Percentiles rank a stretch among this genome's conserved stretches.
phyloP scores from a whole-genome alignment of 1,140 invertebrate species.

The Saccostrea glomerata region DNA sequence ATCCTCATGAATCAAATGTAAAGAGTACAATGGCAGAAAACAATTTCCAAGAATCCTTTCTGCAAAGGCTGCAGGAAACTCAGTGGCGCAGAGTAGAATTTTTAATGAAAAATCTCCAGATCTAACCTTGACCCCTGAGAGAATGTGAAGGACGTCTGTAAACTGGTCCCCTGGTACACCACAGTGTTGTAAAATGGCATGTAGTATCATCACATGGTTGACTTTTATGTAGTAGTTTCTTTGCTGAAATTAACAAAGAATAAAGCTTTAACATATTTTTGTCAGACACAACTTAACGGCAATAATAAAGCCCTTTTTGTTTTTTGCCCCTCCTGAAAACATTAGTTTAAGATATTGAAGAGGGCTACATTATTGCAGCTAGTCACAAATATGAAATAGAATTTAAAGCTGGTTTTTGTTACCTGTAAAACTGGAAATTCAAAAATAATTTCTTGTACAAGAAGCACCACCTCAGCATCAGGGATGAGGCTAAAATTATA shows the following conservation, averaged over 20 bases:
- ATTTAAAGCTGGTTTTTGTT: neutral
- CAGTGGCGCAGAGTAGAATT: neutral
- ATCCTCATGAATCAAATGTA: neutral
- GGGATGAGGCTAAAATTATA: slow-evolving; percentile 83
- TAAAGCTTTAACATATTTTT: neutral
- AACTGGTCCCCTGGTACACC: slow-evolving; percentile 88
- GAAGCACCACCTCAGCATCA: slow-evolving; percentile 91
- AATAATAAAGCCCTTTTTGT: too few relatives aligned
- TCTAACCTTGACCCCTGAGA: slow-evolving; percentile 63
- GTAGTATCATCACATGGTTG: slow-evolving; percentile 90
- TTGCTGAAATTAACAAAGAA: slow-evolving; percentile 69
- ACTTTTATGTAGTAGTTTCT: slow-evolving; percentile 87
- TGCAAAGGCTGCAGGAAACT: neutral
- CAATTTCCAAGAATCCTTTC: too few relatives aligned
- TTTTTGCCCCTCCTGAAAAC: too few relatives aligned
- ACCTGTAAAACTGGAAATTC: slow-evolving; percentile 85
- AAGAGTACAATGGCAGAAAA: neutral
- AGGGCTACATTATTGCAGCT: neutral
- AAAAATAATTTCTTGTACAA: slow-evolving; percentile 88
- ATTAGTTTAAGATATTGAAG: neutral
- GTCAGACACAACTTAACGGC: too few relatives aligned
- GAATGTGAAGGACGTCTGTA: slow-evolving; percentile 81
- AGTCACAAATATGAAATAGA: too few relatives aligned
- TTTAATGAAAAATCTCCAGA: neutral
- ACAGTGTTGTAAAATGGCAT: slow-evolving; percentile 88